Percentiles rank a stretch among this genome's conserved stretches.
These are phyloP conservation scores for Thunnus albacares DNA, from an alignment of 2,797 vertebrate species.

Conservation along the genomic window DNA sequence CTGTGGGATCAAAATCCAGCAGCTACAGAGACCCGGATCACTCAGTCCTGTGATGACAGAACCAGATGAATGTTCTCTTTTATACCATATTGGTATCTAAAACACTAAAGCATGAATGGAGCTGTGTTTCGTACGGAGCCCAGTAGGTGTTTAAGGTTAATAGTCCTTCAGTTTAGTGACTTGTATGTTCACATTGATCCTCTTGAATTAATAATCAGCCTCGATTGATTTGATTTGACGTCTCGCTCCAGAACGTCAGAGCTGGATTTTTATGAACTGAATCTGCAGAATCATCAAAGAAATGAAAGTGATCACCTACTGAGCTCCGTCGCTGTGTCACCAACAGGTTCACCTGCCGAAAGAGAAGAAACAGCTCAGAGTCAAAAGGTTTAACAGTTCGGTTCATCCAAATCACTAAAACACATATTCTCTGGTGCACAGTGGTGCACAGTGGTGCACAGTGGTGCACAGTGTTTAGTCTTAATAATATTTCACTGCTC, in stretches of 20 bases:
- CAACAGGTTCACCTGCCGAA: not conserved
- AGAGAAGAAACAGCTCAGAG: not conserved
- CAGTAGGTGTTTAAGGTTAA: not conserved
- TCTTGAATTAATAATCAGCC: conserved; percentile 12
- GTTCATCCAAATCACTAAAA: no score
- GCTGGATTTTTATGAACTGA: not conserved
- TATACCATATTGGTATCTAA: conserved; percentile 69
- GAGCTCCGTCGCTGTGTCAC: not conserved
- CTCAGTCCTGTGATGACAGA: no score
- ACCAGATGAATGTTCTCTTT: conserved; percentile 41
- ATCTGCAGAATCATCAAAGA: conserved; percentile 9
- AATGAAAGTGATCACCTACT: not conserved
- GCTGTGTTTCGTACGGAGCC: not conserved
- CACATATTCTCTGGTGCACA: no score
- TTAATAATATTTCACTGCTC: no score
- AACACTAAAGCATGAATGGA: not conserved
- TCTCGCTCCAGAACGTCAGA: not conserved
- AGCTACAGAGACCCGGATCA: no score
- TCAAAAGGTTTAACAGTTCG: no score
- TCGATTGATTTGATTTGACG: not conserved
- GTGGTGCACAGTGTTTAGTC: no score
- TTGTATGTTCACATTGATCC: conserved; percentile 4
- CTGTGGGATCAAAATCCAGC: no score
- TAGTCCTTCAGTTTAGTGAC: not conserved
- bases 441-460: no score